Evolutionary conservation across 2,113 vertebrate genomes (phyloP).

Genomic region (Stegastes partitus): DNA sequence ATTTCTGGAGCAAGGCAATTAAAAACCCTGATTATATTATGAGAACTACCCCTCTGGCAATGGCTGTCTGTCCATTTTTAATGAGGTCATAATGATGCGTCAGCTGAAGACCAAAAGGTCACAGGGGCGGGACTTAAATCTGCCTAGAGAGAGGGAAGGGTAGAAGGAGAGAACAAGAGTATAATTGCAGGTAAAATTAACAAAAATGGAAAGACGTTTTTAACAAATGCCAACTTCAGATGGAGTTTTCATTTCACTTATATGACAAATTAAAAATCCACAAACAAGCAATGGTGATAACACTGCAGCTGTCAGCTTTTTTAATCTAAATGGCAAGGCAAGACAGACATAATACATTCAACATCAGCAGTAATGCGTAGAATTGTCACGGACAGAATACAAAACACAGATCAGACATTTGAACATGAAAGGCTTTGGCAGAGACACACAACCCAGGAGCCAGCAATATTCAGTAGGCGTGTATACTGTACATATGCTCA

Average conservation of each 20-base stretch:
- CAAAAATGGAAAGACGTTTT: conserved; percentile 12
- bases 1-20: conserved; percentile 82
- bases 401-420: conserved; percentile 70
- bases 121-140: conserved; percentile 64
- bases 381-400: conserved; percentile 63
- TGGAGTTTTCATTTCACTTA: neutral
- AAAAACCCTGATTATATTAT: conserved; percentile 80
- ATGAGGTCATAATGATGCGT: conserved; percentile 86
- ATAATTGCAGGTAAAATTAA: conserved; percentile 44
- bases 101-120: conserved; percentile 83
- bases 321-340: conserved; percentile 15
- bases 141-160: conserved; percentile 18
- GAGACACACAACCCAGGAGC: conserved; percentile 38
- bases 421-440: conserved; percentile 75
- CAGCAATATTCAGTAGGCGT: conserved; percentile 60
- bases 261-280: neutral
- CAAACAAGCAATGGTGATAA: neutral
- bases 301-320: conserved; percentile 37
- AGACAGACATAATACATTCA: conserved; percentile 43
- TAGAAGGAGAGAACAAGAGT: neutral
- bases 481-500: conserved; percentile 67
- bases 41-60: conserved; percentile 82
- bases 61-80: conserved; percentile 84
- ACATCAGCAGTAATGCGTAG: conserved; percentile 53
- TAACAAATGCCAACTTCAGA: neutral